Percentiles rank a stretch among this genome's conserved stretches.
Conservation (phyloP, 2,113 vertebrate genomes). For the Lynx canadensis region DNA sequence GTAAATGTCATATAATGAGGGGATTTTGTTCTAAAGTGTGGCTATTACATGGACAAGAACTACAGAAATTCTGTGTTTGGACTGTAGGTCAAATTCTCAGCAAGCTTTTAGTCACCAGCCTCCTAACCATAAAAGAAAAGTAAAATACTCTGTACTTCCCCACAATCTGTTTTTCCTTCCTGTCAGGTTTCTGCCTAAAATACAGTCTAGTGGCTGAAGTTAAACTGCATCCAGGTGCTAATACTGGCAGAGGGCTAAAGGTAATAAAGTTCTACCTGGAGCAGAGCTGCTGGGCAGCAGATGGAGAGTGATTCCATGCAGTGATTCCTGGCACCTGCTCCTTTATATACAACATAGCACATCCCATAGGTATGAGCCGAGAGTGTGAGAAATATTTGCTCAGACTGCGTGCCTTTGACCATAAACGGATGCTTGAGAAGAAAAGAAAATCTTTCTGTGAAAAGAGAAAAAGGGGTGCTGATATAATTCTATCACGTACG, state of each 20-base stretch:
- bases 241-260: neutral
- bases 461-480: neutral
- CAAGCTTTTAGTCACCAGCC: slow-evolving; percentile 14
- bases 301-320: neutral
- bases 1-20: neutral
- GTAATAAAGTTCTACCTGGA: neutral
- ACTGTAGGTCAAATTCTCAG: slow-evolving; percentile 7
- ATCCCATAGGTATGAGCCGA: neutral
- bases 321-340: neutral
- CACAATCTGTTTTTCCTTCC: neutral
- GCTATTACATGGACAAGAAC: neutral
- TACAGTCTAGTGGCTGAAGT: neutral
- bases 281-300: neutral
- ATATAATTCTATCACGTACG: neutral
- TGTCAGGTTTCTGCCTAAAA: slow-evolving; percentile 45
- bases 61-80: slow-evolving; percentile 26
- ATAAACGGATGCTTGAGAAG: neutral
- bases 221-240: slow-evolving; percentile 37
- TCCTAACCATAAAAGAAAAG: slow-evolving; percentile 18
- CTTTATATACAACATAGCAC: neutral
- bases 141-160: slow-evolving; percentile 7
- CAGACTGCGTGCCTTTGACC: neutral
- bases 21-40: slow-evolving; percentile 18
- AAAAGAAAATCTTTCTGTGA: neutral
- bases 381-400: neutral